A percentile compares a stretch with the other conserved stretches of the same genome.
phyloP scores from a whole-genome alignment of 2,888 invertebrate species.

The Dusona sp. region DNA sequence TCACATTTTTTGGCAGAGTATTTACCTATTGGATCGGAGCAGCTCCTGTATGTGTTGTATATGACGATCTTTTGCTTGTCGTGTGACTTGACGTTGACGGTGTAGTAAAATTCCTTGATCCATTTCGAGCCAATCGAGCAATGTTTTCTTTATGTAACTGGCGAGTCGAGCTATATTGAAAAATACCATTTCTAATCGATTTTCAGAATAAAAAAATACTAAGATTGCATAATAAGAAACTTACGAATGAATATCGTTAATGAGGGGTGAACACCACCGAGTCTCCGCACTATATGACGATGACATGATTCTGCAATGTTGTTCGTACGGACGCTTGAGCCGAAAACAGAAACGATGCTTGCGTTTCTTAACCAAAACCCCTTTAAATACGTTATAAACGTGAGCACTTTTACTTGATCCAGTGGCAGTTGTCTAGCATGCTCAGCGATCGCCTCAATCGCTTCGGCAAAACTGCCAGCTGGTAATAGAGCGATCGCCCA shows the following conservation, averaged over 20 bases:
- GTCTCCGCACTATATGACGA: background rate
- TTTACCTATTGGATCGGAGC: no score
- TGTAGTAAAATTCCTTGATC: background rate
- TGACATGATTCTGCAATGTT: slow-evolving; percentile 8
- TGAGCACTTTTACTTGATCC: background rate
- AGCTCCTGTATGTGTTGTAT: background rate
- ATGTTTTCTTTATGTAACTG: background rate
- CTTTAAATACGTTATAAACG: slow-evolving; percentile 1
- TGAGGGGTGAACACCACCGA: background rate
- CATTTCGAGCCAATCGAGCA: background rate
- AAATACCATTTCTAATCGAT: background rate
- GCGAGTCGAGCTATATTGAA: background rate
- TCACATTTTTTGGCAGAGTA: no score
- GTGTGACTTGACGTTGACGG: background rate
- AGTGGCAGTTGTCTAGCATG: background rate
- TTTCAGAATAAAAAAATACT: background rate
- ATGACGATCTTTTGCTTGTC: background rate
- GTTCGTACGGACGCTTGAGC: background rate
- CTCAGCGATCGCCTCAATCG: background rate
- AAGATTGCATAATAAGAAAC: background rate
- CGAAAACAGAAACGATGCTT: slow-evolving; percentile 9
- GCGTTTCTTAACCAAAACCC: background rate
- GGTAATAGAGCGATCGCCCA: slow-evolving; percentile 25
- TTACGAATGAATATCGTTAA: background rate
- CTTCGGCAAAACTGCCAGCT: slow-evolving; percentile 19